phyloP scores from a whole-genome alignment of 1,140 invertebrate genomes.

The Drosophila sproati region DNA sequence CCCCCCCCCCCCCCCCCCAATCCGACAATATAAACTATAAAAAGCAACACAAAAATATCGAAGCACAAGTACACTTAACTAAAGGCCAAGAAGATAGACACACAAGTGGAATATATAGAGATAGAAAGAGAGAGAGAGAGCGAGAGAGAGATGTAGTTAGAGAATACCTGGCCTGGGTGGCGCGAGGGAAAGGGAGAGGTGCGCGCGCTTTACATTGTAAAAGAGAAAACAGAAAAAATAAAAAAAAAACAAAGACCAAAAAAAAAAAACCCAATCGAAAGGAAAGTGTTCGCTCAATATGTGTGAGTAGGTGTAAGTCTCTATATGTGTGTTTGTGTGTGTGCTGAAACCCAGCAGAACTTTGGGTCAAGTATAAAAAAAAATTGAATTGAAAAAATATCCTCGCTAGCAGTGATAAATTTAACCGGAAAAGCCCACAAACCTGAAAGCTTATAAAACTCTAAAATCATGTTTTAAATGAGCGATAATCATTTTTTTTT shows the following conservation, averaged over 20 bases:
- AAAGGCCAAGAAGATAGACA: constrained; percentile 69
- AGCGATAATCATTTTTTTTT: too few relatives aligned
- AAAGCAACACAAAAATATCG: constrained; percentile 75
- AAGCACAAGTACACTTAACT: constrained; percentile 73
- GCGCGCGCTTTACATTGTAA: constrained; percentile 45
- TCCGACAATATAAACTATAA: constrained; percentile 78
- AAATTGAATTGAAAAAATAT: not conserved
- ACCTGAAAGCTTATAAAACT: too few relatives aligned
- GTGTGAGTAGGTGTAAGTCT: constrained; percentile 6
- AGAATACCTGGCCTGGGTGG: not conserved
- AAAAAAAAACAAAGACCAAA: constrained; percentile 26
- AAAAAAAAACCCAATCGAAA: constrained; percentile 32
- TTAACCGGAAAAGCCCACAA: not conserved
- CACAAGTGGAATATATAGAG: constrained; percentile 31
- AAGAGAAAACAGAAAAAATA: constrained; percentile 37
- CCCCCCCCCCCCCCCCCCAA: constrained; percentile 13
- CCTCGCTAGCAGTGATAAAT: not conserved
- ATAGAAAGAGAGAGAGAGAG: constrained; percentile 22
- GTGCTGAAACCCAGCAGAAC: constrained; percentile 37
- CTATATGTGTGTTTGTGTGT: constrained; percentile 12
- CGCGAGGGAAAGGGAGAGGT: constrained; percentile 4
- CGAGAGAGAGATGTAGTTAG: not conserved
- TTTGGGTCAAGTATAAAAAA: constrained; percentile 11
- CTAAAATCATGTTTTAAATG: too few relatives aligned
- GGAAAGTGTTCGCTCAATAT: constrained; percentile 40